phyloP scores from a whole-genome alignment of 1,140 invertebrate species.

The Penaeus indicus region DNA sequence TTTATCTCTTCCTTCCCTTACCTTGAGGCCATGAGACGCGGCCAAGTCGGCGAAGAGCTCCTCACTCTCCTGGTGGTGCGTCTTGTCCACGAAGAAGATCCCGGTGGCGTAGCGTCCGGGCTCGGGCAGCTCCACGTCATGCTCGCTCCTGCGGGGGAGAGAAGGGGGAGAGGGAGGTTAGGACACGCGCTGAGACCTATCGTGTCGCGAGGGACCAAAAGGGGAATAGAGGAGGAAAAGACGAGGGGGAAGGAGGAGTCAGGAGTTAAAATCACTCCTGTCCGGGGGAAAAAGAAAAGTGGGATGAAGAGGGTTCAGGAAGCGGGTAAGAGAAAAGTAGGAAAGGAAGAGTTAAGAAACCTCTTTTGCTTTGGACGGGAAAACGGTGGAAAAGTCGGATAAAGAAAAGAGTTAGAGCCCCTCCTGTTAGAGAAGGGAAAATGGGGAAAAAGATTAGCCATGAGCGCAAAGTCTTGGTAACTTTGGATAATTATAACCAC shows the following conservation, averaged over 20 bases:
- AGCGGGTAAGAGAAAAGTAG: no score
- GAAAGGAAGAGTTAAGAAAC: no score
- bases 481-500: no score
- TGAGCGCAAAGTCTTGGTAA: no score
- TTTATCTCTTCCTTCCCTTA: slow-evolving; percentile 66
- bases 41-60: slow-evolving; percentile 85
- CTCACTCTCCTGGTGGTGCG: slow-evolving; percentile 85
- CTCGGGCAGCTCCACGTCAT: slow-evolving; percentile 85
- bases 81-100: slow-evolving; percentile 91
- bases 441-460: no score
- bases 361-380: not conserved
- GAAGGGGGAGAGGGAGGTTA: not conserved
- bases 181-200: no score
- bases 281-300: not conserved
- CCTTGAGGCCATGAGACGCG: slow-evolving; percentile 82
- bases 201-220: not conserved
- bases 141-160: slow-evolving; percentile 77
- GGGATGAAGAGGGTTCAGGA: not conserved
- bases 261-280: not conserved
- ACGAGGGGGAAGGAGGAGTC: not conserved
- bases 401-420: not conserved
- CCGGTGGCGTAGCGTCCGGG: slow-evolving; percentile 95
- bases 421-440: no score
- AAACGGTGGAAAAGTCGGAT: not conserved
- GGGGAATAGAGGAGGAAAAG: not conserved